Percentiles rank a stretch among this genome's conserved stretches.
Evolutionary conservation across 2,113 vertebrate species (phyloP).

Genomic region (Phoenicopterus ruber): DNA sequence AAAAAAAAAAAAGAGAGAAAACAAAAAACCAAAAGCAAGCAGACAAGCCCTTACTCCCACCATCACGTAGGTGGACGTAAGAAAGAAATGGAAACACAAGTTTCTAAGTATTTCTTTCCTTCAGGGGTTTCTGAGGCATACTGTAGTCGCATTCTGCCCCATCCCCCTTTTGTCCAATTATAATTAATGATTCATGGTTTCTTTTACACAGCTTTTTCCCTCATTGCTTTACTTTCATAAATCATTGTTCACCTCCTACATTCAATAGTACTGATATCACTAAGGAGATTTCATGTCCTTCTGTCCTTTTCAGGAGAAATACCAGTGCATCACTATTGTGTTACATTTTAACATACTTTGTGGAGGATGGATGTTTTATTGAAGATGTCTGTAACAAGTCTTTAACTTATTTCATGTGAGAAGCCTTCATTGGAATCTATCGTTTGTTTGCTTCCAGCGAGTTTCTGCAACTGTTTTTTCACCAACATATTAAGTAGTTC

Average conservation of each 20-base stretch:
- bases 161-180: neutral
- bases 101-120: constrained; percentile 15
- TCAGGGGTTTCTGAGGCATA: neutral
- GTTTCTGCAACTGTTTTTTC: constrained; percentile 51
- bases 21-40: neutral
- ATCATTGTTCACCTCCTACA: constrained; percentile 58
- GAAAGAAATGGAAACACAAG: constrained; percentile 23
- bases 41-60: constrained; percentile 6
- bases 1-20: neutral
- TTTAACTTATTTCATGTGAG: constrained; percentile 64
- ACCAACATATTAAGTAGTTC: neutral
- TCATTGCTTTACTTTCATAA: constrained; percentile 27
- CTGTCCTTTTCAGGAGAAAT: constrained; percentile 66
- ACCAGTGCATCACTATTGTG: constrained; percentile 57
- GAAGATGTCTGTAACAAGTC: constrained; percentile 56
- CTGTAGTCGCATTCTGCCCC: neutral
- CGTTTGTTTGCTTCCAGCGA: constrained; percentile 35
- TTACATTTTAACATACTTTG: constrained; percentile 64
- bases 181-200: constrained; percentile 45
- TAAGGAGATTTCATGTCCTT: constrained; percentile 64
- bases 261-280: constrained; percentile 61
- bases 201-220: constrained; percentile 30
- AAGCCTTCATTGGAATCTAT: constrained; percentile 35
- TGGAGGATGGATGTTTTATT: constrained; percentile 47
- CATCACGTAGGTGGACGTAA: neutral